Evolutionary conservation across 1,140 invertebrate species (phyloP).

Genomic region (Apocrypta bakeri): DNA sequence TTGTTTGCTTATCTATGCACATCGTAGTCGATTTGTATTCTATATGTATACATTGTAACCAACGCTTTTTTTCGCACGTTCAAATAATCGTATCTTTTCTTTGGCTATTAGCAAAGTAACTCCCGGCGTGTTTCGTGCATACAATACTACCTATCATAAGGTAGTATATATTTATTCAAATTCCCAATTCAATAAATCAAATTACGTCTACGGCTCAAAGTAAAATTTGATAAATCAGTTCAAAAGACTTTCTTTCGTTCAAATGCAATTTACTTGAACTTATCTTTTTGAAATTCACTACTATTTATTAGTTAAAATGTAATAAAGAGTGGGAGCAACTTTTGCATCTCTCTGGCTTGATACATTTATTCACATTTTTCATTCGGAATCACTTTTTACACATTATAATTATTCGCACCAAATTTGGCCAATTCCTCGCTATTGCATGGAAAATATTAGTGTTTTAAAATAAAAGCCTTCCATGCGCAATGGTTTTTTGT

Average conservation of each 20-base stretch:
- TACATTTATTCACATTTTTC: background rate
- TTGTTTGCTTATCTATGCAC: background rate
- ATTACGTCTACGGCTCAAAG: too few relatives aligned
- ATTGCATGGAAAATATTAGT: background rate
- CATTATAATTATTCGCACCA: background rate
- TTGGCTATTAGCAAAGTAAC: constrained; percentile 22
- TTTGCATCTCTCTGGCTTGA: background rate
- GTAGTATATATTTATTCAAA: background rate
- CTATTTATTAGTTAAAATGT: background rate
- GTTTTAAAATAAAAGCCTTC: background rate
- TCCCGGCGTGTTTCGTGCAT: too few relatives aligned
- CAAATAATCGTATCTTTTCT: background rate
- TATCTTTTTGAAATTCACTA: background rate
- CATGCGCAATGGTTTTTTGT: background rate
- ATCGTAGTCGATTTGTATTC: background rate
- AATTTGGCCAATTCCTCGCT: background rate
- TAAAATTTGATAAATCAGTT: too few relatives aligned
- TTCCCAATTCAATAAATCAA: background rate
- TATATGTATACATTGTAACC: background rate
- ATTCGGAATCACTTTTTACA: constrained; percentile 5
- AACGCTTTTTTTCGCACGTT: background rate
- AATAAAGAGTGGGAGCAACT: background rate
- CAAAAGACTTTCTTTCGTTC: too few relatives aligned
- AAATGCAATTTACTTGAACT: too few relatives aligned
- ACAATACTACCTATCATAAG: background rate